These are phyloP conservation scores for Poicephalus gulielmi DNA, from an alignment of 2,113 vertebrate species.

Conservation along the genomic window DNA sequence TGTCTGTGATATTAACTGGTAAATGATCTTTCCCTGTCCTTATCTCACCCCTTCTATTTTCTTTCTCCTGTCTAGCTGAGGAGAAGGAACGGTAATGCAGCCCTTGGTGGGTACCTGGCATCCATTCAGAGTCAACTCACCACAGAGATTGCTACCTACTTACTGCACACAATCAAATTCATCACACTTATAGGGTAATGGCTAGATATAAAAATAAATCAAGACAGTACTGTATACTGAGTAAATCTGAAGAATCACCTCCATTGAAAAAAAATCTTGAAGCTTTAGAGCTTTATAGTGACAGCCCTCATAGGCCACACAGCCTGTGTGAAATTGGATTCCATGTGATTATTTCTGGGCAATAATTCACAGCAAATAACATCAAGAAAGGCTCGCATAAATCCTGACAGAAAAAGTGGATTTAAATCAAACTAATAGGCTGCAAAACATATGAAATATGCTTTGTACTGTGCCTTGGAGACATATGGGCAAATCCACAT, in stretches of 20 bases:
- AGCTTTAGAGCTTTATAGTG: conserved; percentile 59
- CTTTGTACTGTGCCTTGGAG: conserved; percentile 78
- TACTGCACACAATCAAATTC: neutral
- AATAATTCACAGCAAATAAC: conserved; percentile 81
- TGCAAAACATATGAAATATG: conserved; percentile 78
- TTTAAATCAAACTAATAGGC: conserved; percentile 84
- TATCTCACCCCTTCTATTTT: neutral
- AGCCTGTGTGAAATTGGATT: conserved; percentile 79
- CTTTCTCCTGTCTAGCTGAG: neutral
- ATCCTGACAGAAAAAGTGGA: conserved; percentile 78
- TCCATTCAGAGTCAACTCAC: neutral
- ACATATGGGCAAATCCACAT: conserved; percentile 79
- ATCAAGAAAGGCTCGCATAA: conserved; percentile 76
- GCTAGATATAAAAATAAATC: neutral
- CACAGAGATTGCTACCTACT: neutral
- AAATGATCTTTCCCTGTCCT: neutral
- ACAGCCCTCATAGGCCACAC: conserved; percentile 71
- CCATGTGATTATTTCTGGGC: conserved; percentile 78
- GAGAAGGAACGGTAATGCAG: neutral
- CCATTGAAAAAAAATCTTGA: conserved; percentile 57
- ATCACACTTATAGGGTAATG: neutral
- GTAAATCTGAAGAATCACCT: conserved; percentile 45
- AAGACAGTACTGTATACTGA: neutral
- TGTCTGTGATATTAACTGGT: neutral
- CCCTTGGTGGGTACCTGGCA: neutral